Evolutionary conservation across 2,888 invertebrate species (phyloP), one percentile per base, ranked within the genome.

Genomic region (Archaeoteleia sp.): DNA sequence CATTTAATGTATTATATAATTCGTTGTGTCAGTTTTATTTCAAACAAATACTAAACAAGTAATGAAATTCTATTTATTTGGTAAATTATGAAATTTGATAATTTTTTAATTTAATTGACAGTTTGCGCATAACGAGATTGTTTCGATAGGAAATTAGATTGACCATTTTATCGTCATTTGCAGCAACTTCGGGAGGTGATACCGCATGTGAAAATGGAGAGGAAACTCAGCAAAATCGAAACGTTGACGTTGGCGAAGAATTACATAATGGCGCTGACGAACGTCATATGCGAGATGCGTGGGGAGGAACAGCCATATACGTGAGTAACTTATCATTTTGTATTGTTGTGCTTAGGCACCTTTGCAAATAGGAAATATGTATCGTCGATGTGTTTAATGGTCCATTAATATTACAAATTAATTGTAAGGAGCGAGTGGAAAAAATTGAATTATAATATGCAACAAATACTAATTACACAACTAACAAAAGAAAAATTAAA

Each of bases 181-280:
- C 87, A 92, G 90, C 91, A 91, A 86, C 87, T 93, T 55, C 87
- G 92, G 77, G 91, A 92, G 84, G 93, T 93, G 61, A 93, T 93
- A 82, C 93, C 93, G 42, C 93, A 93, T 83, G 91, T 93, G 71
- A 91, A 91, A 85, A 90, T 91, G 88, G 92, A 92, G 82, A 87
- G 92, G 76, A 91, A 92, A 82, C 86, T 93, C 78, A 92, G 92
- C 73, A 93, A 93, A 88, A 93, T 93, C 79, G 93, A 93, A 86
- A 93, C 93, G 15, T 87, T 93, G 71, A 93, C 93, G 45, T 86
- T 93, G 86, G 93, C 93, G 73, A 92, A 93, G 87, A 93, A 93
- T 87, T 93, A 93, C 86, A 93, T 93, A 83, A 92, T 92, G 90
- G 93, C 93, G 27, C 86, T 93, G 79, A 93, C 93, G 74, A 93